These are phyloP conservation scores for Lasioglossum baleicum DNA, from an alignment of 1,140 invertebrate genomes.

Conservation along the genomic window DNA sequence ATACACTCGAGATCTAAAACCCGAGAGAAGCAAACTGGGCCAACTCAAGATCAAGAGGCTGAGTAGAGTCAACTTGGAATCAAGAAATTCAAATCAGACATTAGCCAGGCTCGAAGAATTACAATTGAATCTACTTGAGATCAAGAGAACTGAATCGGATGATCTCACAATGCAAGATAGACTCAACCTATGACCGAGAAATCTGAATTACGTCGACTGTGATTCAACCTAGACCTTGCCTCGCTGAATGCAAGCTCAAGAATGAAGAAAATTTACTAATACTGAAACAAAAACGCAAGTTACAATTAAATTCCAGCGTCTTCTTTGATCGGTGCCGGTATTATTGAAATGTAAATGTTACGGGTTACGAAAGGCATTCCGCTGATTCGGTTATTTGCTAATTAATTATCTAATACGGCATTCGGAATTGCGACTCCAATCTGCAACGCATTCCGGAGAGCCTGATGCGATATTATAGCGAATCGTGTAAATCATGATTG, in stretches of 20 bases:
- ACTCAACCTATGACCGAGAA: too few species aligned
- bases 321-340: background rate
- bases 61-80: background rate
- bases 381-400: slow-evolving; percentile 19
- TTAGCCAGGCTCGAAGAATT: too few species aligned
- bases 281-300: background rate
- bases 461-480: slow-evolving; percentile 40
- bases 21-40: too few species aligned
- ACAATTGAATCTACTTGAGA: too few species aligned
- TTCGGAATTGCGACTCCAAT: slow-evolving; percentile 27
- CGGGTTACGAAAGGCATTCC: slow-evolving; percentile 14
- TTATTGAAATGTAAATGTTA: background rate
- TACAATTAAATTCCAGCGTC: background rate
- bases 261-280: too few species aligned
- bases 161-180: too few species aligned
- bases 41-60: too few species aligned
- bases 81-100: background rate
- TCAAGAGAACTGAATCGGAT: too few species aligned
- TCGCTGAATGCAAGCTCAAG: too few species aligned
- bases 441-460: slow-evolving; percentile 47
- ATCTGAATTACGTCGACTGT: too few species aligned
- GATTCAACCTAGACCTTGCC: too few species aligned
- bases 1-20: too few species aligned
- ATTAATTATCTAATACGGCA: slow-evolving; percentile 52
- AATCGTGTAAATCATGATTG: slow-evolving; percentile 47